These are phyloP conservation scores for Cyprinodon brontotheroides DNA, from an alignment of 2,113 vertebrate species.

Conservation along the genomic window DNA sequence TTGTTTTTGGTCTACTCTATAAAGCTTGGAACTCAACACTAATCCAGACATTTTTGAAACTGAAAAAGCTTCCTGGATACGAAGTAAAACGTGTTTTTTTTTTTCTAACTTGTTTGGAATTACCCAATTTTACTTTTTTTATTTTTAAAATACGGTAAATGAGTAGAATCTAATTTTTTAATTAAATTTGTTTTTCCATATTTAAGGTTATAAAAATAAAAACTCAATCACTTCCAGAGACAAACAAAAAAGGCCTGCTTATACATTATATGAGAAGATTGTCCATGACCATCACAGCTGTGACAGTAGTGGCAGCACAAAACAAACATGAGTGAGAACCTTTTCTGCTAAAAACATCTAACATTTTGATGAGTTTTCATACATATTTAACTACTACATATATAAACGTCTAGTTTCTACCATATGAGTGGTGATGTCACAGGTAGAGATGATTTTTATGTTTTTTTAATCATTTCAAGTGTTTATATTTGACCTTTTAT, in stretches of 20 bases:
- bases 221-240: no score
- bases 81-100: neutral
- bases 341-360: neutral
- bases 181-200: neutral
- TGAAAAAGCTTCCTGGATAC: no score
- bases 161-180: neutral
- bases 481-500: no score
- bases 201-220: neutral
- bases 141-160: neutral
- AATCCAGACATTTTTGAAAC: no score
- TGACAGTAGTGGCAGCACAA: neutral
- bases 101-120: neutral
- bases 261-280: no score
- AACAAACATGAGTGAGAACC: neutral
- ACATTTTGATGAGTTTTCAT: neutral
- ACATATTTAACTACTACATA: neutral
- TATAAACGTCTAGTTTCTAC: no score
- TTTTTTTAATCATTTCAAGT: no score
- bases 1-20: no score
- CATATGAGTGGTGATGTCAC: no score
- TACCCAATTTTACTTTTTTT: neutral
- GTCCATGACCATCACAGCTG: neutral
- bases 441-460: no score
- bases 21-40: no score
- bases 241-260: no score